Base-by-base conservation (phyloP, 2,113 vertebrate species). In the Callopanchax toddi region DNA sequence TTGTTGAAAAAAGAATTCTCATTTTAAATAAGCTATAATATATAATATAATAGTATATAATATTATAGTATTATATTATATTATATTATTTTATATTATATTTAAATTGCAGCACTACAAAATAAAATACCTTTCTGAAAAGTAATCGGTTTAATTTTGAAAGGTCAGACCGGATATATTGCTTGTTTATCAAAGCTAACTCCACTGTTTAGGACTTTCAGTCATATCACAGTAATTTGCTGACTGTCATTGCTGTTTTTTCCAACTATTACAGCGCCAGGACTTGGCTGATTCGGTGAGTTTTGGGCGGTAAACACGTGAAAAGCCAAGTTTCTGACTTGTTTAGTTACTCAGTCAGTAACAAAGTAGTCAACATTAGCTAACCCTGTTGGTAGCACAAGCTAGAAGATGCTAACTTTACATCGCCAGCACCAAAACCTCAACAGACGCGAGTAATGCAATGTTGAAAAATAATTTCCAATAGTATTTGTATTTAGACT, bases 221-320 rank as follows among this genome's bases (percentile, higher is more conserved):
- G 36, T 54, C 44, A 23, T 22, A 72, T 25, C 34, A n/a, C n/a
- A 16, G 16, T 20, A 3, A 23, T 42, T 57, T 4, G 5, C 39
- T 25, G 11, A 10, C 15, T 3, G 11, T 62, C 15, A 15, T 3
- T 44, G 17, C 40, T 25, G n/a, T 11, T 44, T 26, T 1, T 32
- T n/a, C 5, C 4, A 52, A 11, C 23, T 1, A 70, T 18, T 17
- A 29, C 9, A n/a, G n/a, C 70, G 4, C 2, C n/a, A 44, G 55
- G 55, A 46, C 29, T 45, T 16, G 50, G 29, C 15, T 78, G 26
- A 61, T 17, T 62, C 1, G 72, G 86, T 88, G 50, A 87, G 86
- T 86, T 29, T 63, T 12, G 8, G 21, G 6, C 37, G 12, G 1
- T 21, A 39, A 32, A 45, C 15, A 25, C 42, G 13, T 17, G 17